phyloP scores from a whole-genome alignment of 2,888 invertebrate species.

The Hylaea fasciaria region DNA sequence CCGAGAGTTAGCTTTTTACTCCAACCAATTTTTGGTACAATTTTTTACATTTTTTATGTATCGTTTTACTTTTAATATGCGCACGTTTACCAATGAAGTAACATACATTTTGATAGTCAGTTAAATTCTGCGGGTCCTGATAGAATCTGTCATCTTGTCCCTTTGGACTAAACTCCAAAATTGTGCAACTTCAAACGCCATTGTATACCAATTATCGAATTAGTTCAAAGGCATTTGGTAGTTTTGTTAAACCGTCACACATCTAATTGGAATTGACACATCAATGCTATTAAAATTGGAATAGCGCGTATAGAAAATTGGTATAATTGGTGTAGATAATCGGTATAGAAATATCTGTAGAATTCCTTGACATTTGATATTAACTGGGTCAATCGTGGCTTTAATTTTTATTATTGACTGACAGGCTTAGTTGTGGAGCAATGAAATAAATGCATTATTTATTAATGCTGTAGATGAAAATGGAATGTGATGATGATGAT shows the following conservation, averaged over 20 bases:
- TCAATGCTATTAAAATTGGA: constrained; percentile 47
- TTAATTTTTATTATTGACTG: not conserved
- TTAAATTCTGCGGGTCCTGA: no score
- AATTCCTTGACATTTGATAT: constrained; percentile 11
- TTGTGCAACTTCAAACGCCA: constrained; percentile 50
- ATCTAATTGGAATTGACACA: constrained; percentile 71
- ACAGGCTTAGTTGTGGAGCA: not conserved
- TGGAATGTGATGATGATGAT: no score
- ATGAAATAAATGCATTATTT: no score
- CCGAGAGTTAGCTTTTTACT: no score
- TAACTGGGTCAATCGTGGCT: not conserved
- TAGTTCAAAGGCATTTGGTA: constrained; percentile 58
- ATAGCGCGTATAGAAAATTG: constrained; percentile 6
- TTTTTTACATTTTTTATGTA: not conserved
- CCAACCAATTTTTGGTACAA: no score
- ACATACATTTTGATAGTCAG: no score
- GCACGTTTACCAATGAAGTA: no score
- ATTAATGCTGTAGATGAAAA: no score
- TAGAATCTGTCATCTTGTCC: no score
- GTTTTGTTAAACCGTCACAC: constrained; percentile 54
- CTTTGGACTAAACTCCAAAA: constrained; percentile 38
- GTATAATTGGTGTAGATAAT: not conserved
- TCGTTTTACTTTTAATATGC: not conserved
- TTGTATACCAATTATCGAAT: constrained; percentile 66
- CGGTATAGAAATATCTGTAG: not conserved